A percentile compares a stretch with the other conserved stretches of the same genome.
Conservation (phyloP, 2,113 vertebrate genomes). For the Dicerorhinus sumatrensis region DNA sequence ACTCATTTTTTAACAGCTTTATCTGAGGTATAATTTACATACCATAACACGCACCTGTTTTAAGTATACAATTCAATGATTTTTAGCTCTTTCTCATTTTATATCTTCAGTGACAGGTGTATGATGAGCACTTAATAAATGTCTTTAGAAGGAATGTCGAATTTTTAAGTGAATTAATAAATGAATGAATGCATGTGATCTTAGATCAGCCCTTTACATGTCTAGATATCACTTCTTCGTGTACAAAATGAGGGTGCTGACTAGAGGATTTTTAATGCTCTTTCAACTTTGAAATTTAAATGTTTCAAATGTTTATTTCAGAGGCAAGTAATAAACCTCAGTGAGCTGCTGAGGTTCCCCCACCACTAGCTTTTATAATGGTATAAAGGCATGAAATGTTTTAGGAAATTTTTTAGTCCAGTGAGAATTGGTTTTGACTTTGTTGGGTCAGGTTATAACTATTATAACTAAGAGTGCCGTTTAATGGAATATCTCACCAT, state of each 20-base stretch:
- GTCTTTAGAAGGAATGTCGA: conserved; percentile 3
- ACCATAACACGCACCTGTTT: background rate
- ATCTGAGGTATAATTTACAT: background rate
- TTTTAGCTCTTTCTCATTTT: conserved; percentile 56
- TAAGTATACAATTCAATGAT: background rate
- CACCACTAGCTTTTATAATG: background rate
- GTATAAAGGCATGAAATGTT: background rate
- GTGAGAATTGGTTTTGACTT: background rate
- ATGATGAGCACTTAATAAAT: background rate
- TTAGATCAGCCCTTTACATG: background rate
- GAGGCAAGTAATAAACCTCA: background rate
- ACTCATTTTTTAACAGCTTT: background rate
- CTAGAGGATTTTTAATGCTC: conserved; percentile 3
- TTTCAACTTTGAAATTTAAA: conserved; percentile 48
- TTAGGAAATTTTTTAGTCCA: background rate
- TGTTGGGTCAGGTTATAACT: background rate
- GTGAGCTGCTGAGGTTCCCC: background rate
- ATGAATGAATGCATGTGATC: background rate
- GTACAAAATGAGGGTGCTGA: background rate
- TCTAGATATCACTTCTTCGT: background rate
- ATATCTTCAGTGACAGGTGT: background rate
- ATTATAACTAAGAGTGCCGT: background rate
- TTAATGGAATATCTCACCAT: background rate
- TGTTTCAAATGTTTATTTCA: conserved; percentile 14
- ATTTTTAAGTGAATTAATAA: conserved; percentile 13